Evolutionary conservation across 2,113 vertebrate species (phyloP).

Genomic region (Hippotragus niger): DNA sequence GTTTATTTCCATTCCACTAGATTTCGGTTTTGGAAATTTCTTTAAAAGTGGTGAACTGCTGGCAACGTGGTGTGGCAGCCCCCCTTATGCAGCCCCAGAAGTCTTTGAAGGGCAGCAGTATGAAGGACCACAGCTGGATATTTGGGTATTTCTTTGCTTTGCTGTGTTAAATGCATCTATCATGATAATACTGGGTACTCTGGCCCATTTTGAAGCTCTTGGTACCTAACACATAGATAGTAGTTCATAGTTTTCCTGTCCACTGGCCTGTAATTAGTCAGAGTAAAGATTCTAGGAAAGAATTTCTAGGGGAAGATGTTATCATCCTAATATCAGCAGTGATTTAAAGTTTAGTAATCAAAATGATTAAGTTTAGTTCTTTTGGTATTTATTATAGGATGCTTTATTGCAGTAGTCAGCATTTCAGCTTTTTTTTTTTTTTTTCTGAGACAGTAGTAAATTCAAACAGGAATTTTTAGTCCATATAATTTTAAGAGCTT

Average conservation of each 20-base stretch:
- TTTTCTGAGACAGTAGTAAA: constrained; percentile 9
- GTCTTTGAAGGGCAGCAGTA: constrained; percentile 99
- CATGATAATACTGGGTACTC: neutral
- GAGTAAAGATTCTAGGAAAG: neutral
- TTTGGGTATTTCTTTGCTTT: constrained; percentile 89
- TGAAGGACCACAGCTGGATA: constrained; percentile 98
- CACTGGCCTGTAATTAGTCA: neutral
- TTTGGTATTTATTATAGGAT: constrained; percentile 17
- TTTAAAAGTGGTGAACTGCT: constrained; percentile 94
- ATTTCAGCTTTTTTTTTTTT: neutral
- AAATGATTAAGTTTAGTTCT: constrained; percentile 24
- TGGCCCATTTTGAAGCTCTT: neutral
- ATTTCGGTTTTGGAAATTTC: constrained; percentile 99
- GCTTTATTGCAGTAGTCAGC: neutral
- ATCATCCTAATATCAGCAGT: neutral
- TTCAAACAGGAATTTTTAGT: constrained; percentile 11
- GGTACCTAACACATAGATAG: neutral
- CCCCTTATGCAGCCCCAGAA: constrained; percentile 96
- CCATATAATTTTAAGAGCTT: neutral
- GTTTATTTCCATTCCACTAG: constrained; percentile 78
- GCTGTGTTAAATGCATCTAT: neutral
- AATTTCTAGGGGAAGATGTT: constrained; percentile 19
- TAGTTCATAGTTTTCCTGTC: neutral
- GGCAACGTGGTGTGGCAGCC: constrained; percentile 97
- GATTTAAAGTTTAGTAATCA: constrained; percentile 38